Evolutionary conservation across 2,797 vertebrate species (phyloP).

Genomic region (Borostomias antarcticus): DNA sequence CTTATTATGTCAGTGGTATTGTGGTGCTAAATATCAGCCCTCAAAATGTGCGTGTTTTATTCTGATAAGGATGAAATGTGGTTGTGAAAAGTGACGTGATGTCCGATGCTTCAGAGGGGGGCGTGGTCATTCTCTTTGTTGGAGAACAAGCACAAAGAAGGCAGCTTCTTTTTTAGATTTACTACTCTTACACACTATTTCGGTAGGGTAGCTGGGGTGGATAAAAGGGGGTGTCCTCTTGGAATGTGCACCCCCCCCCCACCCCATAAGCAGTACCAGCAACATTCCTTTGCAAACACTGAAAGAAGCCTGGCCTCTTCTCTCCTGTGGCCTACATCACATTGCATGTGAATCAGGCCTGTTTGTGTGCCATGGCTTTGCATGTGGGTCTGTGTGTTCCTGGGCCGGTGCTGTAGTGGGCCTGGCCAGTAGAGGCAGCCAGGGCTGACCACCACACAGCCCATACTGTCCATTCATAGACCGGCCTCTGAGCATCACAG

Average conservation of each 20-base stretch:
- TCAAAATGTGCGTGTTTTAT: neutral
- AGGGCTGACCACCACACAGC: conserved; percentile 45
- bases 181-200: too few relatives aligned
- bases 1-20: too few relatives aligned
- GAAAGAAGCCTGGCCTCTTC: neutral
- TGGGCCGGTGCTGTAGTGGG: conserved; percentile 3
- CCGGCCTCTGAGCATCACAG: conserved; percentile 25
- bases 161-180: neutral
- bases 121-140: neutral
- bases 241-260: too few relatives aligned
- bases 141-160: neutral
- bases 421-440: conserved; percentile 5
- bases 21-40: neutral
- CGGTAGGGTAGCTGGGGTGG: neutral
- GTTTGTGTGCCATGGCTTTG: conserved; percentile 14
- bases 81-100: too few relatives aligned
- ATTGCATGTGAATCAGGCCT: conserved; percentile 14
- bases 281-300: conserved; percentile 19
- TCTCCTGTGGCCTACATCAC: neutral
- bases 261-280: conserved; percentile 8
- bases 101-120: neutral
- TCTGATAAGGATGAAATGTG: neutral
- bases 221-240: conserved; percentile 5
- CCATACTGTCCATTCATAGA: conserved; percentile 61
- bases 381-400: conserved; percentile 30